Evolutionary conservation across 2,797 vertebrate species (phyloP).

Genomic region (Gastrophryne carolinensis): DNA sequence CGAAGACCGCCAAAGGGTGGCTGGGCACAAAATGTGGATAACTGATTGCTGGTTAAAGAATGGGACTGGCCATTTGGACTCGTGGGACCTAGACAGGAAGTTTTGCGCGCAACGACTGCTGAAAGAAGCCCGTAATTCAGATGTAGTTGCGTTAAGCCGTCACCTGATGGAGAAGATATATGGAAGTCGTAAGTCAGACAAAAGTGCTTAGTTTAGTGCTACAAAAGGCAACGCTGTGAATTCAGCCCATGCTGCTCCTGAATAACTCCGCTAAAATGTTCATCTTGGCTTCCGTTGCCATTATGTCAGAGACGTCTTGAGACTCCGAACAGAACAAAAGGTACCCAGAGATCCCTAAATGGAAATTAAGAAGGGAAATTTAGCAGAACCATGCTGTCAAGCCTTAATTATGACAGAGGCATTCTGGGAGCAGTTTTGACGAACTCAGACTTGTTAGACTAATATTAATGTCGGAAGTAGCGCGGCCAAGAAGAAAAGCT

Average conservation of each 20-base stretch:
- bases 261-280: not conserved
- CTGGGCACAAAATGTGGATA: too few species aligned
- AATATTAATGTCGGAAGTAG: conserved; percentile 57
- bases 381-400: conserved; percentile 32
- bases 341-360: conserved; percentile 7
- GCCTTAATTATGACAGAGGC: conserved; percentile 39
- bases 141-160: not conserved
- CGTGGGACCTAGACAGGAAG: too few species aligned
- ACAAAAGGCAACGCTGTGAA: not conserved
- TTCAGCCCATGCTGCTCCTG: not conserved
- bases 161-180: not conserved
- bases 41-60: too few species aligned
- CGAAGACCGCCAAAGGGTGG: too few species aligned
- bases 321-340: conserved; percentile 18
- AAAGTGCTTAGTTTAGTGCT: not conserved
- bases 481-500: conserved; percentile 42
- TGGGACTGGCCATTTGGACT: too few species aligned
- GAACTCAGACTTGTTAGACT: conserved; percentile 37
- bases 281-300: not conserved
- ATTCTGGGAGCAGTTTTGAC: conserved; percentile 37
- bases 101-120: too few species aligned
- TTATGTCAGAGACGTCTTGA: conserved; percentile 23
- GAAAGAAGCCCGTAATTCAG: not conserved
- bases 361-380: conserved; percentile 19
- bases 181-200: not conserved